Percentiles rank a stretch among this genome's conserved stretches.
Evolutionary conservation across 2,797 vertebrate species (phyloP).

Genomic region (Luscinia megarhynchos): DNA sequence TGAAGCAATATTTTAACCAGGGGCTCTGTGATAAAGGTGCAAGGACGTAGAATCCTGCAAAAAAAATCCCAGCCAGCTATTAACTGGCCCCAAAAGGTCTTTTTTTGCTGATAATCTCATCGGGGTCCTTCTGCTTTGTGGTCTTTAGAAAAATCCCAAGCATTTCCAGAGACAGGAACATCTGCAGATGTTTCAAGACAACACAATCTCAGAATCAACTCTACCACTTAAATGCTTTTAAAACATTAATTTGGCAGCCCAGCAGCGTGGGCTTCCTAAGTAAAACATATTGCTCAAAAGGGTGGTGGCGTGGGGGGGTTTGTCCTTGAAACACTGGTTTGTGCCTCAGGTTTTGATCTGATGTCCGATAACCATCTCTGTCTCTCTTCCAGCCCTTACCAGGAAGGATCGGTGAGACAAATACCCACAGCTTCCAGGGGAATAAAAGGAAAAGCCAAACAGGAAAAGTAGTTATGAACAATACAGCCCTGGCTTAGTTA

Average conservation of each 20-base stretch:
- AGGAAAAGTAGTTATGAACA: constrained; percentile 60
- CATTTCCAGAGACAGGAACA: constrained; percentile 18
- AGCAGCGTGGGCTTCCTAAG: background rate
- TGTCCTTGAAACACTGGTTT: background rate
- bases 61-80: background rate
- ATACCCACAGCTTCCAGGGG: constrained; percentile 23
- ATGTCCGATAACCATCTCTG: constrained; percentile 3
- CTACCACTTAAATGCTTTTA: background rate
- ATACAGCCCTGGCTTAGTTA: constrained; percentile 23
- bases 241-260: background rate
- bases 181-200: constrained; percentile 33
- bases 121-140: background rate
- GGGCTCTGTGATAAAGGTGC: background rate
- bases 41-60: background rate
- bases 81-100: background rate
- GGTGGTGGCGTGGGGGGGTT: background rate
- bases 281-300: background rate
- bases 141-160: constrained; percentile 31
- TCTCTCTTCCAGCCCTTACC: constrained; percentile 34
- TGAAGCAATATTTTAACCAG: constrained; percentile 3
- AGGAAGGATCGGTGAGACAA: constrained; percentile 53
- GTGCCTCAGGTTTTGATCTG: background rate
- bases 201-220: background rate
- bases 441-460: constrained; percentile 58
- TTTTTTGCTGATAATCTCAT: constrained; percentile 2